Evolutionary conservation across 2,113 vertebrate genomes (phyloP).

Genomic region (Aviceda subcristata): DNA sequence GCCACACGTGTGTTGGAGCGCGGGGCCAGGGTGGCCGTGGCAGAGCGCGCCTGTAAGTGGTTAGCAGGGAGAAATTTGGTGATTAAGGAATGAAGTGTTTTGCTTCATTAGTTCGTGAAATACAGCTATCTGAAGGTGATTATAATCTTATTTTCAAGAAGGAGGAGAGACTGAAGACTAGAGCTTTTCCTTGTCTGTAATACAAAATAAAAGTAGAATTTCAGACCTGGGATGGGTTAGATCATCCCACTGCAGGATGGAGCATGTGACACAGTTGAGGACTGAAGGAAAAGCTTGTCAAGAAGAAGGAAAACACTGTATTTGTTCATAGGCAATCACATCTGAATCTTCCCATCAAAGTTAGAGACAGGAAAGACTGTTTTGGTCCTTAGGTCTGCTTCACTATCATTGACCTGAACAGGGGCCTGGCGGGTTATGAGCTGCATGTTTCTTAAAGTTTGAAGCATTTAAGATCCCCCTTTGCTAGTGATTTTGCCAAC

Average conservation of each 20-base stretch:
- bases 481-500: background rate
- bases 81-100: conserved; percentile 30
- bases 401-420: background rate
- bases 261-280: background rate
- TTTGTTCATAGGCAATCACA: background rate
- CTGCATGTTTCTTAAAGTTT: background rate
- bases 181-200: background rate
- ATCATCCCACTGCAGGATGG: background rate
- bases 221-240: background rate
- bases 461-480: background rate
- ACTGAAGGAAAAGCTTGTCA: background rate
- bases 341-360: background rate
- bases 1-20: conserved; percentile 44
- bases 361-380: background rate
- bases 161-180: background rate
- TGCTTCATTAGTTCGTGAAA: conserved; percentile 36
- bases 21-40: background rate
- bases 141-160: conserved; percentile 1
- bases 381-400: background rate
- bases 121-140: background rate
- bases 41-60: background rate
- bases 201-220: background rate
- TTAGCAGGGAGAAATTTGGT: conserved; percentile 22
- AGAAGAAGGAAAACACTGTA: background rate
- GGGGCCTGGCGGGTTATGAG: background rate